Base-by-base conservation (phyloP, 2,113 vertebrate genomes). In the Otus sunia region DNA sequence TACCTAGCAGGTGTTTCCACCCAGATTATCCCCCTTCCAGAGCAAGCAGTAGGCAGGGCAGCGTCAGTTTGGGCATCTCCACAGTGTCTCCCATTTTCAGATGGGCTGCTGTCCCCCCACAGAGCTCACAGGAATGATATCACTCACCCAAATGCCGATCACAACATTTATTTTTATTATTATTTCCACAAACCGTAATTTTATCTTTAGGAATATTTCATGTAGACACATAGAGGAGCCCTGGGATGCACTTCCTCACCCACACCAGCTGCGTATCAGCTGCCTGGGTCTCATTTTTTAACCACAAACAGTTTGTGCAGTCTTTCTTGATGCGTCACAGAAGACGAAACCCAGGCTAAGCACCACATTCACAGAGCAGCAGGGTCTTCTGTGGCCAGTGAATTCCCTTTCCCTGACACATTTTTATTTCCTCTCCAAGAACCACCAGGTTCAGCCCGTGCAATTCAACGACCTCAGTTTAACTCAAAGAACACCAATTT, bases 151-250 rank as follows among this genome's bases (percentile, higher is more conserved):
- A 67, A n/a, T 3, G 26, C 26, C 36, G 43, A 25, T 26, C 37
- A 47, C 15, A 52, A 36, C 39, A 3, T 71, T 60, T 37, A 10
- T 66, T 77, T 82, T 69, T 56, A 43, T 34, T 39, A 21, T 20
- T 53, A 25, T 63, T 59, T 36, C 50, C 75, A 53, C 30, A 53
- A 60, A 15, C 5, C 0, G 0, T 34, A 10, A 36, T 21, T 83
- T 73, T 52, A 29, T 21, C 18, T 25, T 66, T 16, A 47, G 58
- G 39, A 71, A 10, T n/a, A 60, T 37, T 67, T 74, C 43, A 58
- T 0, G 0, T 0, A 13, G 37, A n/a, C 21, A 41, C 1, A 2
- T 36, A 60, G 11, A 25, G 14, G 27, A 75, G 34, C 25, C 50
- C 19, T 4, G 45, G 58, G 67, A 30, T 11, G 19, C 58, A 15